These are phyloP conservation scores for Phrynosoma platyrhinos DNA, from an alignment of 2,113 vertebrate species.

Conservation along the genomic window DNA sequence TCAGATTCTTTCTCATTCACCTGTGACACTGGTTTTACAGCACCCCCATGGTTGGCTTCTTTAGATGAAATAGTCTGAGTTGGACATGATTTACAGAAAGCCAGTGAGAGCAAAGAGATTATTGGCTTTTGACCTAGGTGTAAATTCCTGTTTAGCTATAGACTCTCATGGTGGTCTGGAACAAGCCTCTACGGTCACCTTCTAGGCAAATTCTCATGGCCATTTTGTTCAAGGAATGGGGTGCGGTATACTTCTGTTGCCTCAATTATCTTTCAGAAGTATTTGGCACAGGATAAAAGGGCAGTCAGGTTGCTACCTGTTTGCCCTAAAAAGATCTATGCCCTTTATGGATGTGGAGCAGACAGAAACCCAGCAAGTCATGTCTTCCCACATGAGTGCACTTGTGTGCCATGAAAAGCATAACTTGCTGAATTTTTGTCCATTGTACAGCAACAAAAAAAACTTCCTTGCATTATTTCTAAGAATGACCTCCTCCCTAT, in stretches of 20 bases:
- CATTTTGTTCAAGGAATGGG: not conserved
- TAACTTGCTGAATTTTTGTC: not conserved
- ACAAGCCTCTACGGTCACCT: not conserved
- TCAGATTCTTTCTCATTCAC: not conserved
- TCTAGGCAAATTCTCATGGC: not conserved
- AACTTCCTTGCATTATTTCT: not conserved
- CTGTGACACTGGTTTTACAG: not conserved
- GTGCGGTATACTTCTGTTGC: not conserved
- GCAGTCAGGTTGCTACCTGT: not conserved
- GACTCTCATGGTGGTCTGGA: not conserved
- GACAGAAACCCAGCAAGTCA: not conserved
- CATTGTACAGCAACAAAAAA: not conserved
- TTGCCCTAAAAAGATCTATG: not conserved
- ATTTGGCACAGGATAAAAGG: not conserved
- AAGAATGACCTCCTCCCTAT: not conserved
- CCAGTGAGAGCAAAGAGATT: not conserved
- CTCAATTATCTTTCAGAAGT: not conserved
- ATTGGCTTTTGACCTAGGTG: not conserved
- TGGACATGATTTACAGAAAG: not conserved
- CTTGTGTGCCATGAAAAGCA: not conserved
- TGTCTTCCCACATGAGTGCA: not conserved
- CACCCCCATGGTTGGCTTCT: not conserved
- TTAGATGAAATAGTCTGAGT: not conserved
- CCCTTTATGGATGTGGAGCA: not conserved
- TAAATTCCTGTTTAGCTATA: not conserved